phyloP scores from a whole-genome alignment of 2,888 invertebrate species.

The Dryocosmus kuriphilus region DNA sequence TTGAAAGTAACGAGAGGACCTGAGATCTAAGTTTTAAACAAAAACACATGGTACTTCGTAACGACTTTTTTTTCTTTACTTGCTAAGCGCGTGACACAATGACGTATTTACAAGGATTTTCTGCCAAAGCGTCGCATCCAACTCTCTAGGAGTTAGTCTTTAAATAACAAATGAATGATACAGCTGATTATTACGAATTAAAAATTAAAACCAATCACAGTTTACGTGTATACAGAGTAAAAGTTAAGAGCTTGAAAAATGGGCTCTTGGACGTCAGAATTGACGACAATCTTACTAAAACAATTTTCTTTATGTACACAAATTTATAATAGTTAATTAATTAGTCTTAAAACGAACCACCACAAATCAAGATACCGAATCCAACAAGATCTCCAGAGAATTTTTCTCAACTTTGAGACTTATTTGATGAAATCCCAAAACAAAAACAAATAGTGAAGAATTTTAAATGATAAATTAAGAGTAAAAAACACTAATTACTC shows the following conservation, averaged over 20 bases:
- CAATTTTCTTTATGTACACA: conserved; percentile 71
- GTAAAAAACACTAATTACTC: background rate
- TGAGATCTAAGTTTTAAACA: conserved; percentile 58
- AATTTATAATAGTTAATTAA: conserved; percentile 51
- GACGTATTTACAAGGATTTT: conserved; percentile 68
- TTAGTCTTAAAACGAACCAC: conserved; percentile 30
- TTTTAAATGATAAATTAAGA: background rate
- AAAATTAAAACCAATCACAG: conserved; percentile 70
- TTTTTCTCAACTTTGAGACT: background rate
- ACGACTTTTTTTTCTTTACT: conserved; percentile 65
- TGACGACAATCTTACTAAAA: conserved; percentile 66
- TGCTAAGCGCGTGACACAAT: conserved; percentile 68
- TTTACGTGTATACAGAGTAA: conserved; percentile 59
- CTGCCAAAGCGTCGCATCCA: conserved; percentile 58
- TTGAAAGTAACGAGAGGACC: conserved; percentile 31
- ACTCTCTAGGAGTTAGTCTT: conserved; percentile 56
- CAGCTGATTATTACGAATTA: conserved; percentile 58
- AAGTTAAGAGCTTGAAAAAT: conserved; percentile 23
- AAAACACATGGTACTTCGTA: conserved; percentile 61
- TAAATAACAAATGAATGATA: conserved; percentile 59
- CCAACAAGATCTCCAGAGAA: conserved; percentile 22
- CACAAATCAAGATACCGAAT: conserved; percentile 23
- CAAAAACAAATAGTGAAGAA: background rate
- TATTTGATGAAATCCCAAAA: background rate
- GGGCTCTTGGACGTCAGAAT: conserved; percentile 52